Conservation (phyloP, 1,140 invertebrate genomes). For the Nixonia krombeini region DNA sequence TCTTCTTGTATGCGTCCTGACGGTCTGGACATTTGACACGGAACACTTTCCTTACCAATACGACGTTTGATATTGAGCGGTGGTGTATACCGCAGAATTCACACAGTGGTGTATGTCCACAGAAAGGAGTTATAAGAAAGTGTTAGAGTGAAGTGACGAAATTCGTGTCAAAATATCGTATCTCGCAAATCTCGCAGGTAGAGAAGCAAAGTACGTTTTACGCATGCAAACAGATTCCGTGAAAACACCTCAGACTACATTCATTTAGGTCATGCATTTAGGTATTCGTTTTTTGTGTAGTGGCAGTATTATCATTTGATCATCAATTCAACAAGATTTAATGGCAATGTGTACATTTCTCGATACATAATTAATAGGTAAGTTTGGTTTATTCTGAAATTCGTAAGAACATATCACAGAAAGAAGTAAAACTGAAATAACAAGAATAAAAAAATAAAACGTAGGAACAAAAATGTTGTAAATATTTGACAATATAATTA, state of each 20-base stretch:
- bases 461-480: too few relatives aligned
- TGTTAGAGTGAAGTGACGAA: conserved; percentile 6
- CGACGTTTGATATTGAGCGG: not conserved
- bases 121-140: conserved; percentile 3
- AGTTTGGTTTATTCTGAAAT: too few relatives aligned
- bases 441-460: too few relatives aligned
- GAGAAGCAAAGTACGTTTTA: conserved; percentile 15
- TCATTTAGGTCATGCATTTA: conserved; percentile 50
- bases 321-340: too few relatives aligned
- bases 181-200: conserved; percentile 25
- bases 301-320: not conserved
- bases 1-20: too few relatives aligned
- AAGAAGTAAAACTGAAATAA: too few relatives aligned
- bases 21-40: not conserved
- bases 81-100: not conserved
- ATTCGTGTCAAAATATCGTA: conserved; percentile 8
- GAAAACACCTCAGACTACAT: conserved; percentile 40
- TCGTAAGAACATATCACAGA: too few relatives aligned
- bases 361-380: too few relatives aligned
- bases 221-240: conserved; percentile 31
- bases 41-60: conserved; percentile 8
- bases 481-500: too few relatives aligned
- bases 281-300: conserved; percentile 14
- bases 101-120: too few relatives aligned
- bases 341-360: too few relatives aligned